These are phyloP conservation scores for Timema cristinae DNA, from an alignment of 2,888 invertebrate species.

Conservation along the genomic window DNA sequence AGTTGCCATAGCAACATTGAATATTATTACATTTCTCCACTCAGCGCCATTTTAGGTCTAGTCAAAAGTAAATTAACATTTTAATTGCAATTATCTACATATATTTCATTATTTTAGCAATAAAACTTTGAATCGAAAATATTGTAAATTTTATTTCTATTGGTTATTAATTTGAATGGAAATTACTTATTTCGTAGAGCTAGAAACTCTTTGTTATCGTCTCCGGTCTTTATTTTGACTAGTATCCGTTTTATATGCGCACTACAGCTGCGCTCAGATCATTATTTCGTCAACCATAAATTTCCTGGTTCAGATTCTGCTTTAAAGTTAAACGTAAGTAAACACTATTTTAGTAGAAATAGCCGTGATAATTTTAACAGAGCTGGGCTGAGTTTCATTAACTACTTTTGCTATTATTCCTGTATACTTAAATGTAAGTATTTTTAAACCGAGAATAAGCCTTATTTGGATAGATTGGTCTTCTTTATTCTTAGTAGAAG, in stretches of 20 bases:
- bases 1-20: conserved; percentile 23
- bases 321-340: conserved; percentile 36
- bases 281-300: conserved; percentile 37
- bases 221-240: neutral
- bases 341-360: conserved; percentile 26
- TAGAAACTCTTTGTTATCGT: too few species aligned
- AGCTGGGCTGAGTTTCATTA: neutral
- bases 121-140: too few species aligned
- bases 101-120: too few species aligned
- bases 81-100: neutral
- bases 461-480: too few species aligned
- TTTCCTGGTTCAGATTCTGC: conserved; percentile 38
- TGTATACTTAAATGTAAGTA: neutral
- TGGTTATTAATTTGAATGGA: too few species aligned
- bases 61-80: neutral
- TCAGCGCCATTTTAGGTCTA: neutral
- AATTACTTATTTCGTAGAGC: too few species aligned
- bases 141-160: too few species aligned
- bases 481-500: conserved; percentile 2
- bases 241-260: conserved; percentile 31
- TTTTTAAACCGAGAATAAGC: too few species aligned
- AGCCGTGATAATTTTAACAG: conserved; percentile 11
- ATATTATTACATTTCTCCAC: neutral
- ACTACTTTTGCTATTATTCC: neutral
- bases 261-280: conserved; percentile 31